Base-by-base conservation (phyloP, 2,113 vertebrate genomes). In the Lampris megalopsis region DNA sequence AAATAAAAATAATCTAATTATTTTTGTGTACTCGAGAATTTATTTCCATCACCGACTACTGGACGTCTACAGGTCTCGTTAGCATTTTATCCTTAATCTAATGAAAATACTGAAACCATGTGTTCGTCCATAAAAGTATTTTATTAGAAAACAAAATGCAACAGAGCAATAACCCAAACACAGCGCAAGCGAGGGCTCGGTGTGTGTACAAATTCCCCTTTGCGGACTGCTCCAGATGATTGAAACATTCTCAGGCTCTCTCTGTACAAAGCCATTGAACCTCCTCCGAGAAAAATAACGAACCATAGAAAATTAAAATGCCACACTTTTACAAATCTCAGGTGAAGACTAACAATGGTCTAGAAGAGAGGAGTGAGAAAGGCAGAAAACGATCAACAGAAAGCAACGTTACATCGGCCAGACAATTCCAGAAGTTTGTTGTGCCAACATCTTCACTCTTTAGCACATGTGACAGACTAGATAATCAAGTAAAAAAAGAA, bases 251-350 rank as follows among this genome's bases (percentile, higher is more conserved):
- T 94, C 91, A 92, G 93, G 94, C 93, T 88, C 82, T 71, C 80
- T 97, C 97, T 97, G 94, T 97, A 97, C 96, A 97, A 95, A 95
- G 93, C 95, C 91, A 95, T 90, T 48, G 72, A 73, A 81, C 79
- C 72, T 86, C 73, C 68, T 45, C 58, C 81, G 77, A 62, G 54
- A 73, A 75, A 64, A 80, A 76, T 41, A 71, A 81, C 50, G 68
- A 85, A 81, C 62, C 68, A 68, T 85, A 91, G 50, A 93, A 85
- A 89, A 92, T 88, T 85, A 91, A 91, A 89, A 92, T 80, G 78
- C 64, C 60, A 49, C 77, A 86, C 73, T 86, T 86, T 79, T 86
- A 24, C 42, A 79, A 79, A 80, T 82, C 73, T 86, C 59, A 77
- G 80, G 80, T 86, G 81, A 86, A 71, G 59, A 88, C 83, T 88